Base-by-base conservation (phyloP, 2,113 vertebrate species). In the Miniopterus natalensis region DNA sequence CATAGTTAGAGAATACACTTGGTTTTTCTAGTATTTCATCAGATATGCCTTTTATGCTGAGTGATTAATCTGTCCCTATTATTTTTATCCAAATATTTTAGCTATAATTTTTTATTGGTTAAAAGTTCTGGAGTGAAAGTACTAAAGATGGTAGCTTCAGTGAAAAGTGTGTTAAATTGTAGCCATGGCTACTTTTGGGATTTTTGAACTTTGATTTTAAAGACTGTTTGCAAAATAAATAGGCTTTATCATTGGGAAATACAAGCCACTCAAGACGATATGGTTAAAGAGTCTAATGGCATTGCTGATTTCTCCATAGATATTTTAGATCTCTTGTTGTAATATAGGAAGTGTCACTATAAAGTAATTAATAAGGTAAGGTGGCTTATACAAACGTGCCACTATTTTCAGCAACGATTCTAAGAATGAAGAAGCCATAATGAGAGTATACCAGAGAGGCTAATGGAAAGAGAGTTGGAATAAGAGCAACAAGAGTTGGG, bases 51-150 rank as follows among this genome's bases (percentile, higher is more conserved):
- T 93, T 65, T 53, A 45, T 57, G 14, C 45, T 49, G 75, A 45
- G 18, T 80, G 45, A 6, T 88, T 42, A 80, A 80, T 49, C n/a
- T 53, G 17, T 71, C 12, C 45, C 4, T 74, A 74, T 65, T 61
- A 51, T 94, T 80, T 70, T 61, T 51, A 93, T 70, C 31, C 51
- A 86, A 57, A 17, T 79, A 86, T 79, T 57, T 68, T 31, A 80
- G 23, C 45, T 29, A 29, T 23, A 49, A 59, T 9, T 57, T 49
- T 59, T 77, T 57, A 84, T 63, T 13, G 8, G 42, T 14, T 86
- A 47, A 42, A 47, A 74, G 27, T 73, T 78, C 7, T 68, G 11
- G 17, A 57, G n/a, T 68, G 36, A 12, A 75, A 47, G 31, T 8
- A 71, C 42, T 83, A 42, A 59, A 61, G 53, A 42, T 18, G 12